Evolutionary conservation across 2,113 vertebrate species (phyloP), one percentile per base, ranked within the genome.

Genomic region (Furnarius figulus): DNA sequence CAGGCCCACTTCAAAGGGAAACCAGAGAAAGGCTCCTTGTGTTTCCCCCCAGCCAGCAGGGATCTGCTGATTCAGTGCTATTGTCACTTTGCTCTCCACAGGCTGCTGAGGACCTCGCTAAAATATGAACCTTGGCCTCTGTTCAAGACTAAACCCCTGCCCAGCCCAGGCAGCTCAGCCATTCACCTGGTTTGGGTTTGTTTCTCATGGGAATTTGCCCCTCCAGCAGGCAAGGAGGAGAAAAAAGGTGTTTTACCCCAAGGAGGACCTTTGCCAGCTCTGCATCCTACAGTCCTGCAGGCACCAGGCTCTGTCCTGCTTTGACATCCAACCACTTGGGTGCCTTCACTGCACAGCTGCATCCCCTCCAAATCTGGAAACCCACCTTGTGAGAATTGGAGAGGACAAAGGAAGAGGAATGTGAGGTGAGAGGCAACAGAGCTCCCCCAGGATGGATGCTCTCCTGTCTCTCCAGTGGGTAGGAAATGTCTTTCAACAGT

Each of bases 111-210:
- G 77, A 93, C 42, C 42, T 83, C 50, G 50, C 63, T 67, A 71
- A 92, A 95, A 94, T 89, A 93, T 87, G 91, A 95, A 55, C 83
- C 31, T 93, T 95, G 96, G 94, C 92, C 76, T 61, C 46, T 49
- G 10, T n/a, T 58, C 75, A 63, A 76, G 67, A 24, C 50, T 50
- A 65, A 95, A 46, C 8, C 40, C 37, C 71, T 79, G 50, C 25
- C 63, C 44, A 82, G 55, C 55, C 50, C 63, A 81, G 83, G 67
- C n/a, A 75, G 77, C 50, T 78, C 73, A 83, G 67, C 10, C 65
- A 53, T 85, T 95, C 52, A 71, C 82, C 49, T 37, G 74, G 15
- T 47, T 37, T 42, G 50, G 39, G 65, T 74, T 86, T 6, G 2
- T 46, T 58, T 79, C 67, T 59, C 59, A n/a, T n/a, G 37, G 47